phyloP scores from a whole-genome alignment of 2,797 vertebrate genomes.

The Eulemur coronatus region DNA sequence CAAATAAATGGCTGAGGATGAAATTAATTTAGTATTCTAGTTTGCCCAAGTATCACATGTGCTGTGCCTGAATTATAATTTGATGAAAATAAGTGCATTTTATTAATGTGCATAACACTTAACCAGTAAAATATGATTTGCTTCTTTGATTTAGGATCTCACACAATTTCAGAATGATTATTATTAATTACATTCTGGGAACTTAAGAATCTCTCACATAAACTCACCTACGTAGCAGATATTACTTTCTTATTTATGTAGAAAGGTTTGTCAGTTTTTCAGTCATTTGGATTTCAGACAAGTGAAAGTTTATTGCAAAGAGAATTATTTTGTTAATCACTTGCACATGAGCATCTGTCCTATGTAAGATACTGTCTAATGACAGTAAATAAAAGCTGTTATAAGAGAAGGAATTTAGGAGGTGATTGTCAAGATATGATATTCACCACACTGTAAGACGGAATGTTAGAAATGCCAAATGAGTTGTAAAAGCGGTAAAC shows the following conservation, averaged over 20 bases:
- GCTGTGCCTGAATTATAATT: not conserved
- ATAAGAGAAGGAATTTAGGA: not conserved
- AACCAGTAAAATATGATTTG: not conserved
- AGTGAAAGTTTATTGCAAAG: not conserved
- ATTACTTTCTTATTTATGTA: not conserved
- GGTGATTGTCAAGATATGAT: not conserved
- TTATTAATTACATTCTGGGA: not conserved
- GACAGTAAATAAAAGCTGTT: not conserved
- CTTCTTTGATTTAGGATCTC: slow-evolving; percentile 23
- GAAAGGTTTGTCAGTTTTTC: not conserved
- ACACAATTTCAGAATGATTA: slow-evolving; percentile 37
- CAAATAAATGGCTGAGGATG: not conserved
- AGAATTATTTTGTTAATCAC: slow-evolving; percentile 46
- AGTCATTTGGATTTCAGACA: not conserved
- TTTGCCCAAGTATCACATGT: not conserved
- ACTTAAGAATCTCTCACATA: slow-evolving; percentile 21
- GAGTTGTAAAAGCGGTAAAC: not conserved
- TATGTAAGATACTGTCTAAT: not conserved
- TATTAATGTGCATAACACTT: not conserved
- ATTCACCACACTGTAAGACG: not conserved
- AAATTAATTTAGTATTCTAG: slow-evolving; percentile 44
- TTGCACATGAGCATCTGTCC: not conserved
- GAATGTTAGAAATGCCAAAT: not conserved
- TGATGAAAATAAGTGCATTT: slow-evolving; percentile 25
- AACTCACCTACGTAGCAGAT: not conserved